Evolutionary conservation across 2,888 invertebrate genomes (phyloP), one percentile per base, ranked within the genome.

Genomic region (Yponomeuta malinellus): DNA sequence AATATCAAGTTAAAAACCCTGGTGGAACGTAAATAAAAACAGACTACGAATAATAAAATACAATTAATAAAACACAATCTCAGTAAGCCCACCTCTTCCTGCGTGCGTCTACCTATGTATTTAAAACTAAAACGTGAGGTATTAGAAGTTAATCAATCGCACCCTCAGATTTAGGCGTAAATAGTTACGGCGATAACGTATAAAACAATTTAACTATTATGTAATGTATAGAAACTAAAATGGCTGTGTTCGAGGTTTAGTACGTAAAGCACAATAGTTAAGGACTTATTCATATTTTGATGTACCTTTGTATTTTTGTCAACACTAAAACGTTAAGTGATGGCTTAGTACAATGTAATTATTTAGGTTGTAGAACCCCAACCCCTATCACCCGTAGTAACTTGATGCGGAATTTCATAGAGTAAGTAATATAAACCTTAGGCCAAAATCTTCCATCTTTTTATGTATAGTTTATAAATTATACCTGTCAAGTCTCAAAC

Each of bases 201-300:
- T 52, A 31, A 52, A 48, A 69, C 48, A 48, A 64, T 48, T 70
- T 37, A n/a, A 64, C 10, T n/a, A 64, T 8, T 70, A 64, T 70
- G 65, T 70, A 70, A 43, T 64, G 59, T 69, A 70, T 70, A 70
- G 70, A 48, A 87, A 83, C 81, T 87, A 83, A 89, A 87, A 90
- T 90, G 91, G 91, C 91, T 92, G 91, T 92, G 91, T 90, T 89
- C 85, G 86, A 86, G 77, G 78, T 83, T 86, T 86, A 78, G 74
- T 71, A 72, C 70, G 83, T 82, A 84, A 79, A 85, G 83, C 86
- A 87, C 86, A 85, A 85, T 88, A 88, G 79, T 74, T 83, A 82
- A 74, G 75, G 52, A 59, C 52, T 65, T 31, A 31, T 64, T 65
- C 76, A 77, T 78, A 78, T 78, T 77, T 78, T 75, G 74, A 74